phyloP scores from a whole-genome alignment of 2,113 vertebrate genomes.

The Carassius auratus region DNA sequence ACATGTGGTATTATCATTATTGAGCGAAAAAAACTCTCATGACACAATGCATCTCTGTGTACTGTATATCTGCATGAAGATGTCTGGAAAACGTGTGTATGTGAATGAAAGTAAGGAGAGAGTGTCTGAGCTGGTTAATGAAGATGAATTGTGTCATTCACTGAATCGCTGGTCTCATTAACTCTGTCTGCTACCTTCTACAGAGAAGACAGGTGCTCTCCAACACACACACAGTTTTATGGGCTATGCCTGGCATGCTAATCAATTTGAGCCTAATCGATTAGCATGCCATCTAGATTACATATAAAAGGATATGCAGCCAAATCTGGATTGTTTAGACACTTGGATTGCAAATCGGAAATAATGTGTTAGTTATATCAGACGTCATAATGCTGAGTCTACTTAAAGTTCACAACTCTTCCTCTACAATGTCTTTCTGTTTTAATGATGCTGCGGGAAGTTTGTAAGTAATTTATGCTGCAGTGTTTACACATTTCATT shows the following conservation, averaged over 20 bases:
- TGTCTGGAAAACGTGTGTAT: conserved; percentile 43
- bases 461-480: too few relatives aligned
- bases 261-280: conserved; percentile 13
- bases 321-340: not conserved
- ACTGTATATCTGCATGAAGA: conserved; percentile 27
- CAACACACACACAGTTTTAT: conserved; percentile 4
- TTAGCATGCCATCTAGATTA: conserved; percentile 11
- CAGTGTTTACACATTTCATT: not conserved
- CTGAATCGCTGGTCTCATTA: conserved; percentile 38
- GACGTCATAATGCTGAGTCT: not conserved
- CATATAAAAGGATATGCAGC: not conserved
- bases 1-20: conserved; percentile 41
- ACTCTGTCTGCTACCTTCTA: conserved; percentile 43
- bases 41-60: conserved; percentile 23
- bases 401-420: not conserved
- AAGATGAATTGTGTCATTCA: conserved; percentile 51
- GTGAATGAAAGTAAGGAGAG: conserved; percentile 5
- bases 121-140: conserved; percentile 46
- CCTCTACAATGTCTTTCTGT: not conserved
- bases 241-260: not conserved
- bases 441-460: not conserved
- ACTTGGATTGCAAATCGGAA: not conserved
- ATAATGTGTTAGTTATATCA: not conserved
- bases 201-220: conserved; percentile 34
- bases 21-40: conserved; percentile 12